Conservation (phyloP, 2,797 vertebrate species). For the Ateles fusciceps region DNA sequence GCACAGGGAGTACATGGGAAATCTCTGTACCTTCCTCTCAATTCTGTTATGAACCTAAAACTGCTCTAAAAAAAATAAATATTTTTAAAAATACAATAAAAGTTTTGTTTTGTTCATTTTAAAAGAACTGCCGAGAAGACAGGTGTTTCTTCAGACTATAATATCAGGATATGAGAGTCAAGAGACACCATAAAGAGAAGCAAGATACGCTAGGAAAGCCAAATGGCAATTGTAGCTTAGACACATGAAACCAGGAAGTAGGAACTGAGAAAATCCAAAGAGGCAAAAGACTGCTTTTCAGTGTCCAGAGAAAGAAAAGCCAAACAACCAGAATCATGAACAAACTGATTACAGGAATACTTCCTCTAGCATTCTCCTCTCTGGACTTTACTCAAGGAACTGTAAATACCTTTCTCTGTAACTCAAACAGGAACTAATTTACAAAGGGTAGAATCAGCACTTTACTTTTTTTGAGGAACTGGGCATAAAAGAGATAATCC, state of each 20-base stretch:
- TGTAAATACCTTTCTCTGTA: background rate
- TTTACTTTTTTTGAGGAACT: background rate
- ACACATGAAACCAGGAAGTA: background rate
- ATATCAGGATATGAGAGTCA: background rate
- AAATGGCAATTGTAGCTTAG: background rate
- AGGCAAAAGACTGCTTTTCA: background rate
- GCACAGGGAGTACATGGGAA: background rate
- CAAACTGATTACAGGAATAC: background rate
- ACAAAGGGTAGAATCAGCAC: background rate
- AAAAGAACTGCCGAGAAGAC: background rate
- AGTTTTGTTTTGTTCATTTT: background rate
- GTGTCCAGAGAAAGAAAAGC: background rate
- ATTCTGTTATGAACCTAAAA: background rate
- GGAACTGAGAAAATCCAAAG: background rate
- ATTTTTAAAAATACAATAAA: background rate
- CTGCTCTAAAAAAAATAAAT: background rate
- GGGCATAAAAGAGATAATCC: background rate
- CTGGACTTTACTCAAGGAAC: background rate
- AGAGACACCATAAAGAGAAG: background rate
- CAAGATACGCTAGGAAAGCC: background rate
- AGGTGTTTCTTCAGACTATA: background rate
- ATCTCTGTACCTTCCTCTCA: background rate
- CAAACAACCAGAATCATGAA: background rate
- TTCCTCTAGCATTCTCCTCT: background rate
- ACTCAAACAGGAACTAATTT: background rate